phyloP scores from a whole-genome alignment of 2,797 vertebrate species.

The Moxostoma hubbsi region DNA sequence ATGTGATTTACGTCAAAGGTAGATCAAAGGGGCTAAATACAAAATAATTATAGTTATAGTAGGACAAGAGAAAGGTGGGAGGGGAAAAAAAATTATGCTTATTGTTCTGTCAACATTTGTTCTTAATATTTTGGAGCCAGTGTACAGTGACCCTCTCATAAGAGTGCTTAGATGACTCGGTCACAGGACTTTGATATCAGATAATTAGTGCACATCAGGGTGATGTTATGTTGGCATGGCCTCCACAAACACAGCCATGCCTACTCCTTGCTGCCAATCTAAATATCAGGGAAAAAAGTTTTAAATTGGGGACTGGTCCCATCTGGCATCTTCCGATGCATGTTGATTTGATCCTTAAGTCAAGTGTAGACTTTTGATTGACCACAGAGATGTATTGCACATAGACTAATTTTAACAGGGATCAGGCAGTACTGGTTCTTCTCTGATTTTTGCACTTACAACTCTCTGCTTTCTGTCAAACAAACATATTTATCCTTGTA shows the following conservation, averaged over 20 bases:
- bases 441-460: slow-evolving; percentile 15
- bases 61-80: slow-evolving; percentile 28
- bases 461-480: neutral
- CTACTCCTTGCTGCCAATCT: slow-evolving; percentile 21
- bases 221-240: slow-evolving; percentile 45
- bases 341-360: slow-evolving; percentile 34
- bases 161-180: slow-evolving; percentile 43
- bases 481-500: slow-evolving; percentile 41
- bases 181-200: slow-evolving; percentile 55
- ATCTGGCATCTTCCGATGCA: slow-evolving; percentile 24
- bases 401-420: slow-evolving; percentile 19
- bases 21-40: neutral
- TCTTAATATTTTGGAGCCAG: slow-evolving; percentile 64
- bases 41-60: neutral
- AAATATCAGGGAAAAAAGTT: slow-evolving; percentile 34
- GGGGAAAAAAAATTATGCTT: slow-evolving; percentile 68
- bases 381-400: slow-evolving; percentile 6
- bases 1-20: neutral
- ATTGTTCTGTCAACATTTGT: slow-evolving; percentile 61
- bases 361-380: slow-evolving; percentile 16
- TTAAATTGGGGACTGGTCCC: slow-evolving; percentile 36
- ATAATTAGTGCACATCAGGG: slow-evolving; percentile 52
- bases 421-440: slow-evolving; percentile 15
- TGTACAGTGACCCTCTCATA: slow-evolving; percentile 59
- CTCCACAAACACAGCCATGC: slow-evolving; percentile 35